phyloP scores from a whole-genome alignment of 2,888 invertebrate species.

The Lasioglossum lativentre region DNA sequence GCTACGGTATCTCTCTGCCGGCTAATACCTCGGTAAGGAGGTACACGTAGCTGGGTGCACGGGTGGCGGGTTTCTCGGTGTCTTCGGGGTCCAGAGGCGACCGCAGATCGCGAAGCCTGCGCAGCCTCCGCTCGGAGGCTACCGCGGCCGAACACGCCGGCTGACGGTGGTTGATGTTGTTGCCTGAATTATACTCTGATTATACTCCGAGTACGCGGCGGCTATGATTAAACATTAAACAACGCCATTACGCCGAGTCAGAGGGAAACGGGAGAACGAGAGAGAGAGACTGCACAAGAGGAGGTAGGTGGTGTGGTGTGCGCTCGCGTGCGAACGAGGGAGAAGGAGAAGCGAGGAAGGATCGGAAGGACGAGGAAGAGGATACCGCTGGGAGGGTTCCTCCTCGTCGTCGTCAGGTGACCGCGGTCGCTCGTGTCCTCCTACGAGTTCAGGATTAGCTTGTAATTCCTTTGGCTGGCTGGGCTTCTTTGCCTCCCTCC shows the following conservation, averaged over 20 bases:
- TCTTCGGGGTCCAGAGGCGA: slow-evolving; percentile 59
- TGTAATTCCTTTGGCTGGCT: slow-evolving; percentile 72
- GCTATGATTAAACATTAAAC: slow-evolving; percentile 84
- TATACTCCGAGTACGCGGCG: slow-evolving; percentile 80
- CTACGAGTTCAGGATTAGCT: slow-evolving; percentile 82
- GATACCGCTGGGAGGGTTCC: slow-evolving; percentile 30
- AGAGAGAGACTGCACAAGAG: slow-evolving; percentile 58
- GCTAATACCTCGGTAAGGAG: slow-evolving; percentile 73
- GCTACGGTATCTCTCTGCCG: not conserved
- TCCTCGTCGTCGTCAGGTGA: slow-evolving; percentile 70
- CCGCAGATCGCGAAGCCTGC: slow-evolving; percentile 72
- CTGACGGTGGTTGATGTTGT: slow-evolving; percentile 79
- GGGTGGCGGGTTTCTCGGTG: slow-evolving; percentile 56
- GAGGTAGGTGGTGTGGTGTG: too few relatives aligned
- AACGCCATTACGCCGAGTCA: slow-evolving; percentile 81
- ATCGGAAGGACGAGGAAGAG: slow-evolving; percentile 28
- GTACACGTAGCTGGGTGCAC: slow-evolving; percentile 75
- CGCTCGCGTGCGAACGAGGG: slow-evolving; percentile 30
- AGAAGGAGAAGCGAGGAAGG: not conserved
- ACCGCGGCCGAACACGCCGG: slow-evolving; percentile 53
- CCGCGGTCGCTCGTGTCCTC: slow-evolving; percentile 83
- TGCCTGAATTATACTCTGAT: slow-evolving; percentile 84
- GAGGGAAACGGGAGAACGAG: slow-evolving; percentile 42
- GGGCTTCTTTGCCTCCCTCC: slow-evolving; percentile 27
- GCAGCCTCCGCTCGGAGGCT: not conserved